Base-by-base conservation (phyloP, 53 echinoderm and acorn worm genomes). In the Actinopyga echinites region DNA sequence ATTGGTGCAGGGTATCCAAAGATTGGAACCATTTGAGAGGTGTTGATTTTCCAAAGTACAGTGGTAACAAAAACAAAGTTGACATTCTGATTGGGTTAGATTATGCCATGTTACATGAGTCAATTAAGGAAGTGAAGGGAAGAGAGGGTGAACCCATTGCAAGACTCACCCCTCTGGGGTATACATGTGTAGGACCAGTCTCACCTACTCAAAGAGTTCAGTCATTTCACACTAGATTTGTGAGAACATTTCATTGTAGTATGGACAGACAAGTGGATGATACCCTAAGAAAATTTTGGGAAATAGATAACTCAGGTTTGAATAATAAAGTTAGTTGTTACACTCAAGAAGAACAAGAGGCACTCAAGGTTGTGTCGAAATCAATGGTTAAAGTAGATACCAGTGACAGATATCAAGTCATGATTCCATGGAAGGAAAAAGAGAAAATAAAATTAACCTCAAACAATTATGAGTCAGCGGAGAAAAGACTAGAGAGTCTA, bases 141-240 rank as follows among this genome's bases (percentile, higher is more conserved):
- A 80, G 62, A 28, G 21, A 11, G 7, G 62, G 62, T 31, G 28
- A 58, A 43, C 85, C 85, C 32, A 69, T 85, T 36, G 75, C 85
- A 17, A 85, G 85, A 74, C 40, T 69, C 54, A 84, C 85, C 17
- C 85, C 85, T 4, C 58, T 84, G 11, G 85, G 85, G 21, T 85
- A n/a, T 19, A 85, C 85, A 25, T 85, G 85, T 62, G 52, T 85
- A 52, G 85, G 85, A 29, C 28, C 58, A 56, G 44, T 71, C 9
- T n/a, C 60, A 34, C 75, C 65, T 15, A n/a, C 40, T n/a, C 22
- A 45, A 26, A 31, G 64, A 17, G 25, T 23, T 38, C 11, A 62
- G 8, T 24, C 83, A 40, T 54, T 54, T 69, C 59, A 69, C 58
- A 67, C 56, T 21, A 29, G 23, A 43, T 32, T 30, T 13, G 21